phyloP scores from a whole-genome alignment of 2,888 invertebrate species.

The Rutpela maculata region DNA sequence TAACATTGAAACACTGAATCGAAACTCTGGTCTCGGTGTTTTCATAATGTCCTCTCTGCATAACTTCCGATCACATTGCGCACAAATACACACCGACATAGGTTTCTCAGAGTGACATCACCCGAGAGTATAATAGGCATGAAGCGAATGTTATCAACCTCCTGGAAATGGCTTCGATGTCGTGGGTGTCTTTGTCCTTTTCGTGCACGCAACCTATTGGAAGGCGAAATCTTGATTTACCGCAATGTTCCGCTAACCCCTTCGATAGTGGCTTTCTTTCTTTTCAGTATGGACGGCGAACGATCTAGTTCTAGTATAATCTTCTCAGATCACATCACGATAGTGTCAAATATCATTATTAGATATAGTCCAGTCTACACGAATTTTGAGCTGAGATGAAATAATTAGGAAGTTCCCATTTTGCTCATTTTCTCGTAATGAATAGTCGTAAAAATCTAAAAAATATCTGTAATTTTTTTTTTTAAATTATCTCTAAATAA shows the following conservation, averaged over 20 bases:
- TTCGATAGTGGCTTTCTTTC: not conserved
- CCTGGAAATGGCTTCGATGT: not conserved
- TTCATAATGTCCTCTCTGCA: not conserved
- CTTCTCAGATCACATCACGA: not conserved
- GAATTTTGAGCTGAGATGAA: no score
- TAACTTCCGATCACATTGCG: conserved; percentile 4
- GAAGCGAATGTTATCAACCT: not conserved
- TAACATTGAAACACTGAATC: not conserved
- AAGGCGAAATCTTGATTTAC: conserved; percentile 2
- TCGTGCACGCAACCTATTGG: not conserved
- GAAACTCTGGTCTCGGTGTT: not conserved
- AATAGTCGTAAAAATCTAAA: no score
- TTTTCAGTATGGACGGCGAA: not conserved
- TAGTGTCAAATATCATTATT: not conserved
- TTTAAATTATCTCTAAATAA: no score
- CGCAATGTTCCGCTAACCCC: not conserved
- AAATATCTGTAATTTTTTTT: no score
- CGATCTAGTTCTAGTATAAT: not conserved
- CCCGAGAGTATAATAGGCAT: not conserved
- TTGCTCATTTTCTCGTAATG: no score
- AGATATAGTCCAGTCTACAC: no score
- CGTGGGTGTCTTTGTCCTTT: not conserved
- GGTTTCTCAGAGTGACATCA: conserved; percentile 7
- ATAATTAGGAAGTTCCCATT: no score
- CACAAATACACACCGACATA: conserved; percentile 4